Evolutionary conservation across 2,888 invertebrate genomes (phyloP).

Genomic region (Dione juno): DNA sequence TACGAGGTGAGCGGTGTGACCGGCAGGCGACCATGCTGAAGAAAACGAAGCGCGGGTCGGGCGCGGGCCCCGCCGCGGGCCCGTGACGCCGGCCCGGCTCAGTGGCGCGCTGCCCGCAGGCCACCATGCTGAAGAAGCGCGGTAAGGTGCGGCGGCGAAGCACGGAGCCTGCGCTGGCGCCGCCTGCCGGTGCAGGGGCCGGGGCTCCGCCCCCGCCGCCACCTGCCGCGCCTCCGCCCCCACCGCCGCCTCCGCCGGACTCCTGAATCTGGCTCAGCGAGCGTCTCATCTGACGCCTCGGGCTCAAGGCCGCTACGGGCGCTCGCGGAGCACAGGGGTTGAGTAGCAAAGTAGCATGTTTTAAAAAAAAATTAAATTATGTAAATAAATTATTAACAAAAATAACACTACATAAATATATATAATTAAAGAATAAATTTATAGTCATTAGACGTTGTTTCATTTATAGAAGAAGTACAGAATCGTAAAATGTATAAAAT

Average conservation of each 20-base stretch:
- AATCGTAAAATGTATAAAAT: constrained; percentile 55
- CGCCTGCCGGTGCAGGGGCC: constrained; percentile 69
- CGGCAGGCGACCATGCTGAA: constrained; percentile 99
- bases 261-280: constrained; percentile 89
- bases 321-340: constrained; percentile 60
- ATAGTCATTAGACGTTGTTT: constrained; percentile 74
- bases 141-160: constrained; percentile 98
- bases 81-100: constrained; percentile 60
- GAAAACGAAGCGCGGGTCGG: constrained; percentile 99
- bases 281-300: constrained; percentile 86
- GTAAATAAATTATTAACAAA: constrained; percentile 67
- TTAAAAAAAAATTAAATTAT: constrained; percentile 46
- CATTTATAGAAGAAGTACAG: constrained; percentile 60
- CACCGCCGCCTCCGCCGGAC: constrained; percentile 75
- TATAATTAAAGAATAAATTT: constrained; percentile 62
- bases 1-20: constrained; percentile 61
- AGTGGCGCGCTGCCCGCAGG: constrained; percentile 87
- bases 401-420: constrained; percentile 50
- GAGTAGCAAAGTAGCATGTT: constrained; percentile 39
- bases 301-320: constrained; percentile 73
- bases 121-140: constrained; percentile 99
- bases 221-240: constrained; percentile 71
- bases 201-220: constrained; percentile 15
- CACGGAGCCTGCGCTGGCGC: constrained; percentile 87
- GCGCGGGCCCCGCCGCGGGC: constrained; percentile 86